Base-by-base conservation (phyloP, 2,797 vertebrate species). In the Chrysocyon brachyurus region DNA sequence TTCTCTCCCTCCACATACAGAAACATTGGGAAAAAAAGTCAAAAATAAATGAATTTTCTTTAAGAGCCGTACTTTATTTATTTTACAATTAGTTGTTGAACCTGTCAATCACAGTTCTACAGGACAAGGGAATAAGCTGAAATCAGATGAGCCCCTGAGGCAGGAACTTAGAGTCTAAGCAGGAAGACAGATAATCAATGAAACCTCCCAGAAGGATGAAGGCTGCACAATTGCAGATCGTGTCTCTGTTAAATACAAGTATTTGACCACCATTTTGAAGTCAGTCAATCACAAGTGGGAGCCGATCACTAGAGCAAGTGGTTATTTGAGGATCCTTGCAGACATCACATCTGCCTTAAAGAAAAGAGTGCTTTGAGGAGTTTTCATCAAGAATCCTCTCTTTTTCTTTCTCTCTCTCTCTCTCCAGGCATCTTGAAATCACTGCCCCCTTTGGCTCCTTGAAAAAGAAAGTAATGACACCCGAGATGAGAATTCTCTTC, bases 191-290 rank as follows among this genome's bases (percentile, higher is more conserved):
- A 57, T 57, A 77, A 88, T 77, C 75, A 87, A 52, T 86, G 46
- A 79, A 92, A 26, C 10, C 3, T 17, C 36, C 36, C 5, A 52
- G 59, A 91, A 77, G 63, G 5, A 92, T n/a, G 46, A 83, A 31
- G 22, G 33, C 92, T 96, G 46, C 61, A 52, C 19, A 77, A 52
- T 81, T 46, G 17, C 4, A 40, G 56, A 54, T 11, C 0, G 1
- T 49, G 22, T 89, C 59, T 82, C 52, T 81, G 22, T 91, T 92
- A 94, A 78, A 52, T 17, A 86, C 31, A 40, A 12, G 52, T 94
- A 59, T 83, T 81, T 86, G 59, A 26, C 61, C 36, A 40, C 57
- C 31, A 75, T 83, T 94, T 73, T 49, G 66, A 95, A 96, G 52
- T 54, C 36, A 87, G 31, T 63, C 68, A 85, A 26, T 17, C 19